phyloP scores from a whole-genome alignment of 1,140 invertebrate genomes.

The Apis dorsata region DNA sequence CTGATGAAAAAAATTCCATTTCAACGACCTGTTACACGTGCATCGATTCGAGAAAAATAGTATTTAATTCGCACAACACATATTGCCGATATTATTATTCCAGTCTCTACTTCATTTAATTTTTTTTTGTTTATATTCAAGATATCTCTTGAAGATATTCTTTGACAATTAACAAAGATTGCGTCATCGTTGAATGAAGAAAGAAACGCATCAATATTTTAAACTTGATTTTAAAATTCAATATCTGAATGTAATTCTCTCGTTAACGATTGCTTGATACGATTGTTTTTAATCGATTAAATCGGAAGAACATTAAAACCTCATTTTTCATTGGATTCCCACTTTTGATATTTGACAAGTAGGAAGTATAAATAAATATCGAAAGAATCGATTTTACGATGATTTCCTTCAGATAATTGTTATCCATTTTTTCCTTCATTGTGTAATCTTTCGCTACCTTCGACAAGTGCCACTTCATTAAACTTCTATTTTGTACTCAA shows the following conservation, averaged over 20 bases:
- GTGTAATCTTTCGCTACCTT: constrained; percentile 6
- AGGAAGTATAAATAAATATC: constrained; percentile 45
- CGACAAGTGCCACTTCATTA: constrained; percentile 19
- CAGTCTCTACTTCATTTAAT: background rate
- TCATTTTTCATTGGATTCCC: constrained; percentile 44
- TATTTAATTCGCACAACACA: background rate
- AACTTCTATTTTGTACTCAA: background rate
- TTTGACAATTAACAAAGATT: background rate
- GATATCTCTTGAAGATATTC: background rate
- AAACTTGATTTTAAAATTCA: background rate
- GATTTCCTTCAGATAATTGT: constrained; percentile 49
- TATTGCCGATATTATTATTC: background rate
- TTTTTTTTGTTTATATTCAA: background rate
- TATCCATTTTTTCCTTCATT: background rate
- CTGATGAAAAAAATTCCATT: constrained; percentile 68
- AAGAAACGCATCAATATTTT: too few relatives aligned
- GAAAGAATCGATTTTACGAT: constrained; percentile 44
- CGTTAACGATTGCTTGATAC: background rate
- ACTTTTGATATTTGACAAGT: constrained; percentile 27
- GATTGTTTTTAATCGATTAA: constrained; percentile 18
- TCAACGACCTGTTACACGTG: constrained; percentile 60
- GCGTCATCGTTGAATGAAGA: too few relatives aligned
- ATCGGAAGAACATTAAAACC: constrained; percentile 22
- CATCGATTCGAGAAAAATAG: constrained; percentile 16
- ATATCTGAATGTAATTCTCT: background rate